Base-by-base conservation (phyloP, 1,140 invertebrate genomes). In the Ips typographus region DNA sequence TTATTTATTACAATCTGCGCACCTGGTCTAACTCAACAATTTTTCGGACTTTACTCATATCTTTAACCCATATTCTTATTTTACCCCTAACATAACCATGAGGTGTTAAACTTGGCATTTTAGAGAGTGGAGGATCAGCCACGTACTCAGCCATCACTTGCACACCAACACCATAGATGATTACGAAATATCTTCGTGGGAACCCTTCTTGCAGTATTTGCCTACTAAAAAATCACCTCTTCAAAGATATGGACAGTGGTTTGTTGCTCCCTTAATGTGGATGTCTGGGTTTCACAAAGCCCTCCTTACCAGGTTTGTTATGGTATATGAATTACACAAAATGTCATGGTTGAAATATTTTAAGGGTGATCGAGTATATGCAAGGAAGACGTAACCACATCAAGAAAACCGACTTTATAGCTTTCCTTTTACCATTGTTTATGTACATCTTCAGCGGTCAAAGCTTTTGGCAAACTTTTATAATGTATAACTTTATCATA, bases 101-200 rank as follows among this genome's bases (percentile, higher is more conserved):
- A 22, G 22, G 22, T 22, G 22, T 22, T 22, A 22, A 22, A 49
- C 1, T 2, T 49, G 44, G 44, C 1, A 22, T 2, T 40, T 41
- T 59, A 87, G 87, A 69, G 87, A 92, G 69, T 94, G 91, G 85
- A 82, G 92, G 73, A 87, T 94, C 47, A 87, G 86, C 0, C 92
- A 94, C 74, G 87, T 82, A 0, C 76, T 94, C 39, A 93, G 91
- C 40, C 92, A 94, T 77, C 93, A 94, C 77, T 79, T 91, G 4
- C 93, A 89, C 75, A 85, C 92, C 0, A 94, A 94, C 74, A 92
- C 92, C 0, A 79, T 89, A 5, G 84, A 88, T 79, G 93, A 94
- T 79, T 81, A 88, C 59, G 92, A 94, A 80, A 81, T 93, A 1
- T 87, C 87, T 53, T 77, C 81, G 36, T 81, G 89, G 38, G 90